A percentile compares a stretch with the other conserved stretches of the same genome.
Evolutionary conservation across 2,113 vertebrate species (phyloP).

Genomic region (Bubo scandiacus): DNA sequence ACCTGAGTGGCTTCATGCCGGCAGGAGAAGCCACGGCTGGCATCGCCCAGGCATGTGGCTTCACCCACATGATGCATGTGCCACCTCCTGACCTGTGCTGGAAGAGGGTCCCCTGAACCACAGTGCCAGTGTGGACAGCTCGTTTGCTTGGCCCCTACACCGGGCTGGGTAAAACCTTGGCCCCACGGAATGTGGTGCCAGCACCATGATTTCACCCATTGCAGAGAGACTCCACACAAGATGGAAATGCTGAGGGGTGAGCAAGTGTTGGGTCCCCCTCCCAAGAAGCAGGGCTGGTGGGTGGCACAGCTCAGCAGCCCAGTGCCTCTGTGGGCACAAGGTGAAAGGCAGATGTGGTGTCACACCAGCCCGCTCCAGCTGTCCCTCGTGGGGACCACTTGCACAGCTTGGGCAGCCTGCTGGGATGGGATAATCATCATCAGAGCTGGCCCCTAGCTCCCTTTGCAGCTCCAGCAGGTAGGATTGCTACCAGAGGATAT

Average conservation of each 20-base stretch:
- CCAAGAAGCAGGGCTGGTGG: neutral
- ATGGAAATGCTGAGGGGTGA: neutral
- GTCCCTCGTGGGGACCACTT: rapidly evolving
- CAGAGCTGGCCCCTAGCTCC: neutral
- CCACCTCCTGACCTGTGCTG: too few species aligned
- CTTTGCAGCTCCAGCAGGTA: rapidly evolving
- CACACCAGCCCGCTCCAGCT: neutral
- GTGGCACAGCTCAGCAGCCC: neutral
- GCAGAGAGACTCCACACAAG: neutral
- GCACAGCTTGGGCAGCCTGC: rapidly evolving
- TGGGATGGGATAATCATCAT: neutral
- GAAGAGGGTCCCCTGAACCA: neutral
- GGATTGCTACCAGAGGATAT: neutral
- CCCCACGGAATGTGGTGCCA: neutral
- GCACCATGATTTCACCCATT: rapidly evolving
- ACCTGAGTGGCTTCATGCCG: rapidly evolving
- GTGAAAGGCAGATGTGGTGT: rapidly evolving
- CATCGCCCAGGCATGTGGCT: rapidly evolving
- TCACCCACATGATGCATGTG: rapidly evolving
- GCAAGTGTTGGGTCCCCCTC: neutral
- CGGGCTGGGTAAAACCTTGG: neutral
- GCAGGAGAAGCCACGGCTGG: neutral
- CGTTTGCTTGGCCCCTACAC: neutral
- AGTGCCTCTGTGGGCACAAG: neutral
- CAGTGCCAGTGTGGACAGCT: rapidly evolving